phyloP scores from a whole-genome alignment of 2,113 vertebrate species.

The Pachyramphus minor region DNA sequence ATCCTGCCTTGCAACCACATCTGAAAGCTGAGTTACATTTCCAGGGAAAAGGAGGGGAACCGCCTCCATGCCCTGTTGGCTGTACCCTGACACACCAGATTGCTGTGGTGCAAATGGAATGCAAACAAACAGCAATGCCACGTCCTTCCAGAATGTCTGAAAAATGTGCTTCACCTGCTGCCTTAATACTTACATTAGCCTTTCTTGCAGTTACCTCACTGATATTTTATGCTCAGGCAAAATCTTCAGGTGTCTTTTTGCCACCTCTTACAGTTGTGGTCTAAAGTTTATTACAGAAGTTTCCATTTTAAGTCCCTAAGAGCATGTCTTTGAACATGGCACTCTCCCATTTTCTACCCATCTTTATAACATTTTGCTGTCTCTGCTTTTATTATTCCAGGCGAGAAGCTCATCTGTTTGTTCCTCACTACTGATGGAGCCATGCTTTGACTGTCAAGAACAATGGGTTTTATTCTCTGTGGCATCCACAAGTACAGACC shows the following conservation, averaged over 20 bases:
- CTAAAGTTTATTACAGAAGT: neutral
- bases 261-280: neutral
- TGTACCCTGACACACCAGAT: rapidly evolving
- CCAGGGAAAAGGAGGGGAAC: neutral
- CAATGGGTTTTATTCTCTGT: neutral
- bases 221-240: neutral
- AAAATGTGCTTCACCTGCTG: neutral
- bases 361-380: neutral
- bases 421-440: neutral
- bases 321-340: neutral
- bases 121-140: neutral
- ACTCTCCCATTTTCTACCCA: neutral
- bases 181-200: neutral
- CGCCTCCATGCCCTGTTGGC: neutral
- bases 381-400: neutral
- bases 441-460: neutral
- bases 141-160: neutral
- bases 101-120: neutral
- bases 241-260: neutral
- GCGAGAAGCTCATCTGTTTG: neutral
- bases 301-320: neutral
- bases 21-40: neutral
- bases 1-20: slow-evolving; percentile 29
- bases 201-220: neutral
- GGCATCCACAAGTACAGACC: neutral